Conservation (phyloP, 2,797 vertebrate species). For the Enteromius paludinosus region DNA sequence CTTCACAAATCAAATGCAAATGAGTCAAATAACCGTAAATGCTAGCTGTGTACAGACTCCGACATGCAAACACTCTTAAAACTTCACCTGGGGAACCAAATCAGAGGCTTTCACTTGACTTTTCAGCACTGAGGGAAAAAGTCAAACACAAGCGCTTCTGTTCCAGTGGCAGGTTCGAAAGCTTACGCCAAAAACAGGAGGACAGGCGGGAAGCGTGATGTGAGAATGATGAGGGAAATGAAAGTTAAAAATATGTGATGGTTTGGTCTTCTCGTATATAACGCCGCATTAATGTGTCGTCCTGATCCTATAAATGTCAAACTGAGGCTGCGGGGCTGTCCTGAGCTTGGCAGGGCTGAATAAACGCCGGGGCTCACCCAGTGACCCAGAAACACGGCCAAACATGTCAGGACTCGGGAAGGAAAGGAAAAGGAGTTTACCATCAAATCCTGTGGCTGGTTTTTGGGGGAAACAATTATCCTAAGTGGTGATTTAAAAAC, state of each 20-base stretch:
- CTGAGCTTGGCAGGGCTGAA: conserved; percentile 72
- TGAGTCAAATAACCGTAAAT: conserved; percentile 20
- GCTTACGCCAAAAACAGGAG: conserved; percentile 64
- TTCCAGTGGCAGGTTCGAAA: conserved; percentile 60
- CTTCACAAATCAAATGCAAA: conserved; percentile 16
- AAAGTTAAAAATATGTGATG: conserved; percentile 52
- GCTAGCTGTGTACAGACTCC: conserved; percentile 2
- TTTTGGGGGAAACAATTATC: conserved; percentile 73
- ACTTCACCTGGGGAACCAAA: conserved; percentile 10
- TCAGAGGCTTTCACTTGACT: not conserved
- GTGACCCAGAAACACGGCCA: conserved; percentile 76
- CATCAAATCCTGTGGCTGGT: conserved; percentile 72
- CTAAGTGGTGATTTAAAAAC: conserved; percentile 75
- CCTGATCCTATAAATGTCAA: conserved; percentile 74
- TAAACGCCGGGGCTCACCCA: conserved; percentile 72
- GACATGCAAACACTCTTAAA: conserved; percentile 12
- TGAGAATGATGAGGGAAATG: conserved; percentile 60
- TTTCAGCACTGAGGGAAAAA: conserved; percentile 9
- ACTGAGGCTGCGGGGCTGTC: conserved; percentile 63
- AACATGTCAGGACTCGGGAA: conserved; percentile 75
- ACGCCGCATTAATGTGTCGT: conserved; percentile 74
- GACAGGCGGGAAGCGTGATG: conserved; percentile 59
- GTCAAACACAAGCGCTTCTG: conserved; percentile 61
- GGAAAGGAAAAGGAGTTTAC: conserved; percentile 73
- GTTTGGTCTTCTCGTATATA: conserved; percentile 66